Conservation (phyloP, 2,888 invertebrate species). For the Slavum lentiscoides region DNA sequence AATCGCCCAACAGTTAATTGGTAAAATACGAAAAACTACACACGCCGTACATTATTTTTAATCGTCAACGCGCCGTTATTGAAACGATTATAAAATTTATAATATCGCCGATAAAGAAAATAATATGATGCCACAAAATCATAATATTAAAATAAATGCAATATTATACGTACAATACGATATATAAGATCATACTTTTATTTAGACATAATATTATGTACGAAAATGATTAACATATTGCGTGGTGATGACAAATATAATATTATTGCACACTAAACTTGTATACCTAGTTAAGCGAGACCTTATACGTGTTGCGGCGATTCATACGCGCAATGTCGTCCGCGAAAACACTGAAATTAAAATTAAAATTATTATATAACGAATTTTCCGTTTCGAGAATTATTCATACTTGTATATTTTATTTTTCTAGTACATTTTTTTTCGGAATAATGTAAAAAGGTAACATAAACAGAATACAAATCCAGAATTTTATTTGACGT, state of each 20-base stretch:
- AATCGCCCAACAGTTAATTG: too few species aligned
- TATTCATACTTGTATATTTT: too few species aligned
- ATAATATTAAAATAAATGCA: not conserved
- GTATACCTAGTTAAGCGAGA: too few species aligned
- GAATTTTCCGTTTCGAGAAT: too few species aligned
- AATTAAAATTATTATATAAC: too few species aligned
- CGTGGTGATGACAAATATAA: not conserved
- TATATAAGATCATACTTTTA: not conserved
- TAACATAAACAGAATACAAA: too few species aligned
- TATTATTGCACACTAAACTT: not conserved
- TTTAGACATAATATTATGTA: not conserved
- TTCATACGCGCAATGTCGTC: too few species aligned
- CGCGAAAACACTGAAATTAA: too few species aligned
- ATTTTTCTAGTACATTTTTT: too few species aligned
- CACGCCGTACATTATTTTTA: not conserved
- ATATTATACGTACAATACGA: not conserved
- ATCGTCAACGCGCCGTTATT: not conserved
- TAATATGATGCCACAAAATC: not conserved
- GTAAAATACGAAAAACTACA: not conserved
- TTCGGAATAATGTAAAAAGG: too few species aligned
- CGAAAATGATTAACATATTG: slow-evolving; percentile 1
- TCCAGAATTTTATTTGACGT: too few species aligned
- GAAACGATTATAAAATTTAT: not conserved
- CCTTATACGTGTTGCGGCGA: too few species aligned
- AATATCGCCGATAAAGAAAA: slow-evolving; percentile 1